These are phyloP conservation scores for Gasterosteus aculeatus DNA, from an alignment of 2,113 vertebrate genomes.

Conservation along the genomic window DNA sequence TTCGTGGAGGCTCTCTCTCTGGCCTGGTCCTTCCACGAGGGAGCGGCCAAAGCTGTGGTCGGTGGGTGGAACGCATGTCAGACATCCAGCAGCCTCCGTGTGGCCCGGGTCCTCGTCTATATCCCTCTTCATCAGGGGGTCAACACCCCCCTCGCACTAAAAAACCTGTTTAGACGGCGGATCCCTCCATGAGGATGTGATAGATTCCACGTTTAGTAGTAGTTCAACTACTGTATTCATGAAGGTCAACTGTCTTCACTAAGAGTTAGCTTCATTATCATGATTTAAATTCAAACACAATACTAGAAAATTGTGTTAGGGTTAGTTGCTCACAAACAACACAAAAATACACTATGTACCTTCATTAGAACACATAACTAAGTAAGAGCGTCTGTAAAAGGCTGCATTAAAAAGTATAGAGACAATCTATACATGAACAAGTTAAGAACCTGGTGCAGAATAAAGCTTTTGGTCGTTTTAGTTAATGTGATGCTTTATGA, in stretches of 20 bases:
- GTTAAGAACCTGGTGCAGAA: no score
- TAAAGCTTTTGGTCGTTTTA: no score
- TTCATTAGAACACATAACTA: background rate
- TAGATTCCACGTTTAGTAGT: background rate
- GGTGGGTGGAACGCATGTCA: slow-evolving; percentile 79
- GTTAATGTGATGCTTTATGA: no score
- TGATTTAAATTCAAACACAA: background rate
- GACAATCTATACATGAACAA: background rate
- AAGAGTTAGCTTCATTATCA: background rate
- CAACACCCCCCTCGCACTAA: no score
- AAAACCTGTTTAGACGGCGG: no score
- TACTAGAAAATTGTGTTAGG: background rate
- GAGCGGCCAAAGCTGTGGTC: slow-evolving; percentile 95
- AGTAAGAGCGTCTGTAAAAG: background rate
- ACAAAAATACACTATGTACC: background rate
- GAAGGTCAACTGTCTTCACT: background rate
- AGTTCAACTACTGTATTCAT: background rate
- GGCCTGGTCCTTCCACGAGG: slow-evolving; percentile 97
- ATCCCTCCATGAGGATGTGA: no score
- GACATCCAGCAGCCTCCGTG: background rate
- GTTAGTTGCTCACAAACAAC: background rate
- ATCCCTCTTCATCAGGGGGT: background rate
- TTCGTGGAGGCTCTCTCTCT: slow-evolving; percentile 92
- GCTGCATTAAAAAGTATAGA: background rate
- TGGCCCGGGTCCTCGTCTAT: background rate